These are phyloP conservation scores for Oeneis ivallda DNA, from an alignment of 2,888 invertebrate genomes.

Conservation along the genomic window DNA sequence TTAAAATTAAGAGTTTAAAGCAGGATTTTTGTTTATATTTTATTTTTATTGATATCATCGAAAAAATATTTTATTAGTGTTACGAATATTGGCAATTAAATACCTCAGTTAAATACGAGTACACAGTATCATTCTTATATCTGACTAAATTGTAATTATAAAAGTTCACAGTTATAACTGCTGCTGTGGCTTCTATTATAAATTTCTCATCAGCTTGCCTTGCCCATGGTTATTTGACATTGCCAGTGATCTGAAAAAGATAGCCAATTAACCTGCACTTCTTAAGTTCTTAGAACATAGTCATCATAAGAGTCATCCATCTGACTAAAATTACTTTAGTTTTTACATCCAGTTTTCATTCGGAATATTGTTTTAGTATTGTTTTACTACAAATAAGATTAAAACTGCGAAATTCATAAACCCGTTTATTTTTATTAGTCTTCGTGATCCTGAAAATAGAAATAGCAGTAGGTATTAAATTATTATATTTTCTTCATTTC, in stretches of 20 bases:
- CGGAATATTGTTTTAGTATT: too few species aligned
- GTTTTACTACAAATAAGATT: too few species aligned
- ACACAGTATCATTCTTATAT: constrained; percentile 19
- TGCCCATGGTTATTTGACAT: constrained; percentile 28
- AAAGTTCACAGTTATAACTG: constrained; percentile 44
- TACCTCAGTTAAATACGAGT: constrained; percentile 18
- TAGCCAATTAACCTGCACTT: too few species aligned
- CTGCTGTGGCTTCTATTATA: constrained; percentile 43
- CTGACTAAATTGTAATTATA: constrained; percentile 4
- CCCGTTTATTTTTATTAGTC: too few species aligned
- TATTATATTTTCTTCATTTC: too few species aligned
- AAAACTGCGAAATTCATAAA: too few species aligned
- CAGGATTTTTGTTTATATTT: constrained; percentile 35
- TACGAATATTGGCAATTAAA: constrained; percentile 33
- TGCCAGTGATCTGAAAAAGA: background rate
- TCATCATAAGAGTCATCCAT: too few species aligned
- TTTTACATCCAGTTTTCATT: too few species aligned
- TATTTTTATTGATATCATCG: constrained; percentile 36
- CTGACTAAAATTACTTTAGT: too few species aligned
- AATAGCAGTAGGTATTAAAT: too few species aligned
- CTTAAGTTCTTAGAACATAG: too few species aligned
- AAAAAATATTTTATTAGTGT: constrained; percentile 24
- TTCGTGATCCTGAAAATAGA: too few species aligned
- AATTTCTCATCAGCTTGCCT: constrained; percentile 27
- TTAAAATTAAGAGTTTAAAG: constrained; percentile 65